Base-by-base conservation (phyloP, 2,113 vertebrate species). In the Pampusana beccarii region DNA sequence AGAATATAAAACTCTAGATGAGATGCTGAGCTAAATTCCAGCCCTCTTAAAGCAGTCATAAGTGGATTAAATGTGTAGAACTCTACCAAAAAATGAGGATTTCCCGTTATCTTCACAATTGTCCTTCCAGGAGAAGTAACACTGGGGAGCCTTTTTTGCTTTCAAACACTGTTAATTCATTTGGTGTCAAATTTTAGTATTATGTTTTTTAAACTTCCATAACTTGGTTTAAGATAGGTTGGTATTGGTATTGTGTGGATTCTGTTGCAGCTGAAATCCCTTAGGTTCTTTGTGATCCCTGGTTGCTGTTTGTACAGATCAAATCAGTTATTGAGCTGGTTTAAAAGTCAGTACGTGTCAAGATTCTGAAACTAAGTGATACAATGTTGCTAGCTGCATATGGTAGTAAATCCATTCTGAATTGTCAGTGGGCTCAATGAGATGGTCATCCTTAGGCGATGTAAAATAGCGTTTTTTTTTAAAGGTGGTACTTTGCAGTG, bases 361-460 rank as follows among this genome's bases (percentile, higher is more conserved):
- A 17, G n/a, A 34, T 72, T 86, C 34, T 74, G 74, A 79, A 86
- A 42, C 12, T 6, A 28, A 25, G 29, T 2, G 3, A 21, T 65
- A 3, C 13, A 5, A 2, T 82, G 42, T 56, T 71, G 64, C 33
- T 78, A n/a, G 40, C 29, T 74, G 18, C 7, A 5, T 21, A 6
- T 44, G 16, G 31, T 57, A 16, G 6, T 82, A n/a, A 58, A 40
- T 65, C 23, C 10, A 13, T 15, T 86, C 13, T 33, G 16, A 58
- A 10, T 58, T 91, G 31, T 72, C 24, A 72, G 2, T 13, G 53
- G 24, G 12, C 25, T 62, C 0, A 0, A 4, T 21, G 51, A 74
- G 18, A 21, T 75, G 9, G 20, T 75, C 40, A 18, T 74, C 28
- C 3, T 6, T 26, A 79, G n/a, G 16, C 17, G 21, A 8, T 70